These are phyloP conservation scores for Parnassius apollo DNA, from an alignment of 2,888 invertebrate genomes.

Conservation along the genomic window DNA sequence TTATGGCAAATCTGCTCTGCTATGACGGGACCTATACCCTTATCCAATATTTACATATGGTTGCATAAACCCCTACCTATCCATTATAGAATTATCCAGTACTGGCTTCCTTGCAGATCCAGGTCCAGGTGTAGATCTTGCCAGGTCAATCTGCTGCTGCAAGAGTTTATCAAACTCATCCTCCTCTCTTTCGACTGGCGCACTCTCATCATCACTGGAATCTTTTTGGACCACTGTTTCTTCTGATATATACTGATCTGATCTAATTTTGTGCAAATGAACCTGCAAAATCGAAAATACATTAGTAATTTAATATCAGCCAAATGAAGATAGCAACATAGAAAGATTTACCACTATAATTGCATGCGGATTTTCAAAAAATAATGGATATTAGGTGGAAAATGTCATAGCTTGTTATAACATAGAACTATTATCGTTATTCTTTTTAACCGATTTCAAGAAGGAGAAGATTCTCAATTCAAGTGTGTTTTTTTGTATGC, in stretches of 20 bases:
- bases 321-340: no score
- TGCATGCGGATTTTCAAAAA: no score
- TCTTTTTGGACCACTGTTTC: constrained; percentile 66
- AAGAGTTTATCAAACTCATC: constrained; percentile 85
- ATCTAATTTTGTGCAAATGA: constrained; percentile 84
- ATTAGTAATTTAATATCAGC: no score
- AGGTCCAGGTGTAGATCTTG: constrained; percentile 65
- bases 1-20: no score
- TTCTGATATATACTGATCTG: constrained; percentile 79
- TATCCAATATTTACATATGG: constrained; percentile 1
- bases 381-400: no score
- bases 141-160: constrained; percentile 83
- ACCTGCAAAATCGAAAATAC: constrained; percentile 65
- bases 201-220: constrained; percentile 70
- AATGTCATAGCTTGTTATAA: no score
- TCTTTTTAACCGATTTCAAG: no score
- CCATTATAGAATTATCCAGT: constrained; percentile 38
- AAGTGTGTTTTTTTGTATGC: no score
- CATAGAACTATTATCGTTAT: no score
- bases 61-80: constrained; percentile 29
- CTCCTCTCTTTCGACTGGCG: constrained; percentile 55
- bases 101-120: constrained; percentile 46
- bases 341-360: no score
- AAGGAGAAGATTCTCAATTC: no score
- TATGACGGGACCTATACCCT: no score